Evolutionary conservation across 2,113 vertebrate genomes (phyloP).

Genomic region (Limanda limanda): DNA sequence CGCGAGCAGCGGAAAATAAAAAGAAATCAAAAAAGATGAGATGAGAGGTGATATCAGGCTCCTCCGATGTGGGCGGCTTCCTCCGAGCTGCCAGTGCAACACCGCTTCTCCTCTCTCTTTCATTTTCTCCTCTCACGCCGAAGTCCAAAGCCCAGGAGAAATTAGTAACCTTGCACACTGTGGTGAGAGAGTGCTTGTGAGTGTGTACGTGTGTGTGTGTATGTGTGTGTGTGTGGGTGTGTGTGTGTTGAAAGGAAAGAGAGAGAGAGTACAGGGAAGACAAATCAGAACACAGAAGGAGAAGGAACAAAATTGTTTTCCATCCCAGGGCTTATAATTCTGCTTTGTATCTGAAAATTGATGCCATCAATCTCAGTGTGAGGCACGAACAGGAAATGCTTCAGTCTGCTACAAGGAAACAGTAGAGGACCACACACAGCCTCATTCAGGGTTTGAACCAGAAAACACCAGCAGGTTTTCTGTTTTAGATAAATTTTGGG

Average conservation of each 20-base stretch:
- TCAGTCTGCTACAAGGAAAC: background rate
- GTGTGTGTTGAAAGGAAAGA: slow-evolving; percentile 24
- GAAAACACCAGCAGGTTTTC: background rate
- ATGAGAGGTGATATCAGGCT: slow-evolving; percentile 59
- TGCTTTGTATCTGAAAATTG: slow-evolving; percentile 68
- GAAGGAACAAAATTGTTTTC: slow-evolving; percentile 65
- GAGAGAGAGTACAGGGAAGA: slow-evolving; percentile 35
- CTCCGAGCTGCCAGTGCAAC: slow-evolving; percentile 64
- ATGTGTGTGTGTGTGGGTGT: slow-evolving; percentile 30
- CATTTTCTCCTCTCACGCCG: slow-evolving; percentile 70
- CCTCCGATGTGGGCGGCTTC: slow-evolving; percentile 62
- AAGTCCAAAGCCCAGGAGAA: slow-evolving; percentile 81
- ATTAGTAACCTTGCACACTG: slow-evolving; percentile 73
- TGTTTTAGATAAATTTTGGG: too few relatives aligned
- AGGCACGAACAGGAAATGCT: slow-evolving; percentile 3
- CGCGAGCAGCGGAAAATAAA: slow-evolving; percentile 23
- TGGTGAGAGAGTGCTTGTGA: slow-evolving; percentile 31
- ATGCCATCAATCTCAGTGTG: slow-evolving; percentile 57
- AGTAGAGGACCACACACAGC: slow-evolving; percentile 7
- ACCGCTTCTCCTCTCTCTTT: slow-evolving; percentile 59
- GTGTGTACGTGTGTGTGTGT: slow-evolving; percentile 25
- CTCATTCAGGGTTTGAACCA: background rate
- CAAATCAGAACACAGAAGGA: slow-evolving; percentile 25
- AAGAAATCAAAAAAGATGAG: slow-evolving; percentile 50
- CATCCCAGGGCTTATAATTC: slow-evolving; percentile 68